These are phyloP conservation scores for Amphimedon queenslandica DNA, from an alignment of 37 sponge, comb jelly and placozoan genomes.

Conservation along the genomic window DNA sequence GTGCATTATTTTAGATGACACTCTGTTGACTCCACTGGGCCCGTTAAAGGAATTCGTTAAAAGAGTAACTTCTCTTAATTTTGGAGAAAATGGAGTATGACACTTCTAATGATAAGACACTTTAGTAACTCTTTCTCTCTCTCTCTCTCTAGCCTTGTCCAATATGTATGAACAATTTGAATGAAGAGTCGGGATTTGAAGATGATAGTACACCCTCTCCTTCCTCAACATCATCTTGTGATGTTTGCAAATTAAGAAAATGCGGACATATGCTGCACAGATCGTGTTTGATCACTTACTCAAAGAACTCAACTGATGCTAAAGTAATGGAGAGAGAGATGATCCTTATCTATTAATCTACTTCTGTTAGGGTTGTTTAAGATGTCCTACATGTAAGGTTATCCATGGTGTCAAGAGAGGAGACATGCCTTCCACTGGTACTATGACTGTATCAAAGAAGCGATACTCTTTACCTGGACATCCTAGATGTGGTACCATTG, in stretches of 20 bases:
- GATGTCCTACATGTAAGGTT: constrained; percentile 91
- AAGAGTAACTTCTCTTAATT: constrained; percentile 16
- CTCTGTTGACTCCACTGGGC: neutral
- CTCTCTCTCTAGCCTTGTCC: constrained; percentile 60
- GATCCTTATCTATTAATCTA: neutral
- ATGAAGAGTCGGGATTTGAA: constrained; percentile 58
- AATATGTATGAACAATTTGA: constrained; percentile 60
- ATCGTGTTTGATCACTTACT: constrained; percentile 48
- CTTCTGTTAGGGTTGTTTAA: constrained; percentile 39
- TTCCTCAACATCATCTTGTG: constrained; percentile 7
- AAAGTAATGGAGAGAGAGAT: constrained; percentile 6
- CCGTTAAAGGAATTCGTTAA: constrained; percentile 17
- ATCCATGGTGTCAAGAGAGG: constrained; percentile 87
- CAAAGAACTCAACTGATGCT: constrained; percentile 32
- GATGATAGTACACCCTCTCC: constrained; percentile 17
- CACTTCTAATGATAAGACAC: neutral
- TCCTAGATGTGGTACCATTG: constrained; percentile 57
- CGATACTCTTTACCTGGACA: constrained; percentile 76
- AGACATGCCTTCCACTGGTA: constrained; percentile 85
- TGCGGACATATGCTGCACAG: constrained; percentile 74
- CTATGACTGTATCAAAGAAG: constrained; percentile 32
- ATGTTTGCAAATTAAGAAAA: constrained; percentile 54
- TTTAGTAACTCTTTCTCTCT: constrained; percentile 5
- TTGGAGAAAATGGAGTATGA: constrained; percentile 58
- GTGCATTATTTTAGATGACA: too few relatives aligned